Evolutionary conservation across 2,888 invertebrate species (phyloP).

Genomic region (Crepidodera aurea): DNA sequence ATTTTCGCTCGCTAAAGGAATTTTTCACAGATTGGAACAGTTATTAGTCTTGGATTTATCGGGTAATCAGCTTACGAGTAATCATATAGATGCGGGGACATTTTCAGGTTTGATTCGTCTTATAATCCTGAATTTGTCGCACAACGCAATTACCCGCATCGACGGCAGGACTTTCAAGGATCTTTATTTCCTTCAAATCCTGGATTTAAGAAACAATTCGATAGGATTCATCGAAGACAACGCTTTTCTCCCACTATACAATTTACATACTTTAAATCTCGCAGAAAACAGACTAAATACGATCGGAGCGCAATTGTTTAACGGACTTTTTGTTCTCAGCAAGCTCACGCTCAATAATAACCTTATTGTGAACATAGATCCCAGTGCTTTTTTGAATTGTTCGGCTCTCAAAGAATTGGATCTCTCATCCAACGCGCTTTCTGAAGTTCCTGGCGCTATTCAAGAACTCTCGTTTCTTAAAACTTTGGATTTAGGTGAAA

Average conservation of each 20-base stretch:
- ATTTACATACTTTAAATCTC: constrained; percentile 87
- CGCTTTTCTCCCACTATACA: constrained; percentile 86
- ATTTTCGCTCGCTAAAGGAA: constrained; percentile 80
- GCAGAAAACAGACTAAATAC: constrained; percentile 87
- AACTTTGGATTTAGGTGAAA: constrained; percentile 90
- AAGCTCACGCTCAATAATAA: constrained; percentile 88
- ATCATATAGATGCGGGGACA: constrained; percentile 84
- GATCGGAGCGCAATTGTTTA: constrained; percentile 82
- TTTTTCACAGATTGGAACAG: constrained; percentile 85
- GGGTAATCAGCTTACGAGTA: constrained; percentile 84
- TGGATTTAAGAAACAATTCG: constrained; percentile 86
- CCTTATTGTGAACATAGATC: constrained; percentile 79
- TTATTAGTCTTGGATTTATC: constrained; percentile 84
- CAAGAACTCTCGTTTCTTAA: constrained; percentile 84
- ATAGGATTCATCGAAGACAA: constrained; percentile 89
- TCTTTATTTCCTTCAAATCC: constrained; percentile 83
- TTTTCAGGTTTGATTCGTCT: constrained; percentile 85
- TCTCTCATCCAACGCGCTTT: constrained; percentile 85
- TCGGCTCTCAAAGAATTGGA: constrained; percentile 89
- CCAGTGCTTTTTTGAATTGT: constrained; percentile 86
- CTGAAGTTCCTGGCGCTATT: constrained; percentile 82
- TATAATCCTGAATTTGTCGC: constrained; percentile 84
- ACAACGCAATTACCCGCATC: constrained; percentile 84
- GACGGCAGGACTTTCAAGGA: constrained; percentile 88
- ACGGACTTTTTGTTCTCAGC: constrained; percentile 83